Base-by-base conservation (phyloP, 1,140 invertebrate species). In the Grapholita molesta region DNA sequence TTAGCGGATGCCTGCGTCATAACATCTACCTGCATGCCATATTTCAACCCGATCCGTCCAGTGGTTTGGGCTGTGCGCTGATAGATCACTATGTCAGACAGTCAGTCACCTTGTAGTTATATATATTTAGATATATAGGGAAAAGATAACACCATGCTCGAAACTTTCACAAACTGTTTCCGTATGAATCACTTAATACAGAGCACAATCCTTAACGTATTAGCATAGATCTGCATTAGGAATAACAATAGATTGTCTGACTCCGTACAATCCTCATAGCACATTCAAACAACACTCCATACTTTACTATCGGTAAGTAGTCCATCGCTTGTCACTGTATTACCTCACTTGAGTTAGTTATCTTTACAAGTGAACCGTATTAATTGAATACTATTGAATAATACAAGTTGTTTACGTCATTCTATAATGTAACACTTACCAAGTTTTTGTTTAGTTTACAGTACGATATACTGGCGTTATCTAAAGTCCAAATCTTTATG, bases 201-300 rank as follows among this genome's bases (percentile, higher is more conserved):
- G 24, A 61, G 4, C 55, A 61, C 24, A 57, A n/a, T 15, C 25
- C 28, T 48, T 18, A 15, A 28, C 55, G 30, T 8, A 15, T 61
- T 28, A 28, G 24, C 24, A 61, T 61, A 30, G 6, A 28, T 15
- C 24, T 18, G 25, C 25, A 30, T 55, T 25, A n/a, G 7, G 55
- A 61, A 61, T 61, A 61, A 61, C 55, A 61, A 61, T 28, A 61
- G n/a, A 15, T 12, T 28, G n/a, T n/a, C n/a, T n/a, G n/a, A n/a
- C n/a, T n/a, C n/a, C n/a, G n/a, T n/a, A n/a, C n/a, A n/a, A n/a
- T n/a, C n/a, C n/a, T n/a, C n/a, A n/a, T n/a, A n/a, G n/a, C n/a
- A n/a, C n/a, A n/a, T n/a, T n/a, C n/a, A n/a, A n/a, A n/a, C n/a
- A n/a, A n/a, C n/a, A n/a, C n/a, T n/a, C n/a, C 24, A 61, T 21